Conservation (phyloP, 1,140 invertebrate genomes). For the Caenorhabditis tropicalis region DNA sequence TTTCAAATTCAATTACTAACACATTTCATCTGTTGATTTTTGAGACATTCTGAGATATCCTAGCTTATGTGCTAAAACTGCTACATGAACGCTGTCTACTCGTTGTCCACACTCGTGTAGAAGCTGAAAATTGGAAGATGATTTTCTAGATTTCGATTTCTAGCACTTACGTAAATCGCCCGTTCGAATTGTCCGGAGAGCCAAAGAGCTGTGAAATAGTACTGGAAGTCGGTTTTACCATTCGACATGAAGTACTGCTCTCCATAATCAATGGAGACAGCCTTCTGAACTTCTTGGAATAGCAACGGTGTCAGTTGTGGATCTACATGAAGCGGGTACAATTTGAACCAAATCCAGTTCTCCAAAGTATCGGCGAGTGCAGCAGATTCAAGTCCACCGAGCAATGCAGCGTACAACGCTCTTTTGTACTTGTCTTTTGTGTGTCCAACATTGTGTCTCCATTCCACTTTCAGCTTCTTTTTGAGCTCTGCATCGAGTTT, state of each 20-base stretch:
- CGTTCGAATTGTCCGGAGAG: slow-evolving; percentile 69
- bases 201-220: slow-evolving; percentile 67
- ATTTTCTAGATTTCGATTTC: background rate
- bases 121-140: slow-evolving; percentile 18
- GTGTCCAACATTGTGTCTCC: slow-evolving; percentile 58
- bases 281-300: slow-evolving; percentile 65
- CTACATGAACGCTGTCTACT: slow-evolving; percentile 64
- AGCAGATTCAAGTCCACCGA: slow-evolving; percentile 60
- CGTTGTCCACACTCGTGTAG: slow-evolving; percentile 26
- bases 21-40: slow-evolving; percentile 56
- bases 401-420: slow-evolving; percentile 63
- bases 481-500: slow-evolving; percentile 62
- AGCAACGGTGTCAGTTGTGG: slow-evolving; percentile 36
- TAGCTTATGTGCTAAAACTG: slow-evolving; percentile 60
- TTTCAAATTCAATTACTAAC: too few relatives aligned
- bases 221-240: slow-evolving; percentile 53
- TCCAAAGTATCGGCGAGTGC: slow-evolving; percentile 65
- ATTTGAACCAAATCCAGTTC: slow-evolving; percentile 68
- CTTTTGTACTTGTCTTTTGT: slow-evolving; percentile 61
- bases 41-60: slow-evolving; percentile 54
- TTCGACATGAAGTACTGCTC: slow-evolving; percentile 66
- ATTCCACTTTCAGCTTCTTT: slow-evolving; percentile 65
- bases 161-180: slow-evolving; percentile 55
- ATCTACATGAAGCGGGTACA: slow-evolving; percentile 61
- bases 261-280: slow-evolving; percentile 64